Percentiles rank a stretch among this genome's conserved stretches.
phyloP scores from a whole-genome alignment of 2,113 vertebrate genomes.

The Trichechus manatus region DNA sequence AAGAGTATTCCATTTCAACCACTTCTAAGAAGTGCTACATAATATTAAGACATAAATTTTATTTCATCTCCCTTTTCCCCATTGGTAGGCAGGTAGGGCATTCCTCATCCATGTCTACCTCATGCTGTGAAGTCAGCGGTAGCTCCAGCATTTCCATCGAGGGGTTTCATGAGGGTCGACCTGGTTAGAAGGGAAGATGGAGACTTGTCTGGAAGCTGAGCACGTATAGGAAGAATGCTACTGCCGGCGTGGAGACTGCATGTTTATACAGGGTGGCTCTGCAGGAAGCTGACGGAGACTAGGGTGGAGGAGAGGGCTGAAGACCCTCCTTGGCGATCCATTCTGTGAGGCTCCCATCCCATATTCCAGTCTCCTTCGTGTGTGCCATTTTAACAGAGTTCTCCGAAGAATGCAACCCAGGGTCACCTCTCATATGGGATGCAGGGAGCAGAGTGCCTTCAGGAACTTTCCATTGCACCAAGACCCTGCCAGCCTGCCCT shows the following conservation, averaged over 20 bases:
- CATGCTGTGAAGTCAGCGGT: neutral
- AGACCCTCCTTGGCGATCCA: neutral
- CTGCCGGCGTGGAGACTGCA: rapidly evolving
- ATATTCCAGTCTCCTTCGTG: neutral
- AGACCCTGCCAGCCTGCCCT: neutral
- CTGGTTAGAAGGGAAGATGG: neutral
- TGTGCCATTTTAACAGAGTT: neutral
- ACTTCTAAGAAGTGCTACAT: neutral
- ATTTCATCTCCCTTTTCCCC: neutral
- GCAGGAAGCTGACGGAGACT: neutral
- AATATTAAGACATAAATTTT: neutral
- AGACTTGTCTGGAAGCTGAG: neutral
- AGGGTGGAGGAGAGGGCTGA: neutral
- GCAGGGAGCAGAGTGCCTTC: neutral
- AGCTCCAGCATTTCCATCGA: neutral
- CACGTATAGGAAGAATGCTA: neutral
- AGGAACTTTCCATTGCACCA: neutral
- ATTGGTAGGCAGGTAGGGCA: neutral
- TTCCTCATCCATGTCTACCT: neutral
- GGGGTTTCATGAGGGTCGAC: neutral
- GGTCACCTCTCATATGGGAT: neutral
- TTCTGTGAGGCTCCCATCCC: neutral
- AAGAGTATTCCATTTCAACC: neutral
- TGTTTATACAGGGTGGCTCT: neutral
- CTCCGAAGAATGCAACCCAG: neutral